Evolutionary conservation across 2,797 vertebrate genomes (phyloP), one percentile per base, ranked within the genome.

Genomic region (Pteronotus mesoamericanus): DNA sequence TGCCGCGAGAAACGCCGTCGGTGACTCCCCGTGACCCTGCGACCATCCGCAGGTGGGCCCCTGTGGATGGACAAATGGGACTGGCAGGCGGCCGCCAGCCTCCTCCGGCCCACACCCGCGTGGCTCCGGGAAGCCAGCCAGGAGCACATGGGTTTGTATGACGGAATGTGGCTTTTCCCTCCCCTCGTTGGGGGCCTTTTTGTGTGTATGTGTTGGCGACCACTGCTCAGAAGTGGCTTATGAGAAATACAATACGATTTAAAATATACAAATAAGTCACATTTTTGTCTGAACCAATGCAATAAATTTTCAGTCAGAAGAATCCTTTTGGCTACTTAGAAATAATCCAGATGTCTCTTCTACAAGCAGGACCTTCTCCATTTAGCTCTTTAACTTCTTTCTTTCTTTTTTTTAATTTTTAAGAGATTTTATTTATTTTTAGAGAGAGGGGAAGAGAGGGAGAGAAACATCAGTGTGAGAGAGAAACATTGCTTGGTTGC

Each of bases 91-190:
- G 86, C 21, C 42, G 14, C 12, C 19, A 34, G 48, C 48, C 44
- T 86, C 21, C 82, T 22, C 79, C 32, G 53, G 16, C 10, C 19
- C 77, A 29, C 26, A 66, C 61, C 46, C 82, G 79, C 59, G 22
- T 34, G 51, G 21, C 69, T 86, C 29, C 85, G 89, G 90, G 74
- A 94, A 72, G 7, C n/a, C 75, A 46, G 74, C 68, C 78, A 85
- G 88, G 39, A 48, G 53, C 53, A 89, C 29, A 4, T 26, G 24
- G 66, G 84, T 89, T 71, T 86, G 15, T 80, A 34, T 55, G 90
- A 78, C 53, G 83, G 51, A 95, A 93, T 90, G 77, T 83, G 77
- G 16, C 21, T 93, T 86, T 89, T 93, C 77, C 61, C 79, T 93
- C 19, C 96, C 68, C 18, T 64, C 64, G 4, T 91, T 95, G 94